Evolutionary conservation across 2,113 vertebrate species (phyloP), one percentile per base, ranked within the genome.

Genomic region (Lota lota): DNA sequence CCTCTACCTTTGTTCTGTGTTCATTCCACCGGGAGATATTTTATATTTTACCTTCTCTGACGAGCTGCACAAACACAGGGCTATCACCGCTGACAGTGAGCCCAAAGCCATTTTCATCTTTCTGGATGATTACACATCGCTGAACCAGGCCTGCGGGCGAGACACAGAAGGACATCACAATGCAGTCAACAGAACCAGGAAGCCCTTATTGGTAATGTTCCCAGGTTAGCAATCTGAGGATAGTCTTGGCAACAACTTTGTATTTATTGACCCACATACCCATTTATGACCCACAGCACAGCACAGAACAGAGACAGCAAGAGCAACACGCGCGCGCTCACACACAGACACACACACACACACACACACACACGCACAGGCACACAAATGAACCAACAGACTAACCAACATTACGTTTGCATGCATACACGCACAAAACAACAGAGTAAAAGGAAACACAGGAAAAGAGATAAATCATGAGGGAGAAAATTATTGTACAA

Each of bases 51-150:
- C 97, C 97, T 95, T 99, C 96, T 91, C 96, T 99, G 86, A 99
- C 97, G 0, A 97, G 97, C 89, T 99, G 97, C 87, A 99, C 97
- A 83, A 99, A 99, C 84, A 99, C 97, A 33, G 97, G 97, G 88
- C 98, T 99, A 91, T 99, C 97, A 74, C 97, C 97, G 59, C 97
- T 99, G 91, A 99, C 97, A 1, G 97, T 99, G 91, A 99, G 92
- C 85, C 97, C 97, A 77, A 98, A 99, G 83, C 97, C 97, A 90
- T 97, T 98, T 87, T 98, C 96, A 93, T 99, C 96, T 86, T 95
- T 93, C 85, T 98, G 97, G 89, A 99, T 98, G 89, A 99, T 95
- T 69, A 99, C 97, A 74, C 97, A 99, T 76, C 97, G 93, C 66
- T 98, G 97, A 90, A 99, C 97, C 76, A 99, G 95, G 91, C 97